These are phyloP conservation scores for Poeciliopsis occidentalis DNA, from an alignment of 2,113 vertebrate species.

Conservation along the genomic window DNA sequence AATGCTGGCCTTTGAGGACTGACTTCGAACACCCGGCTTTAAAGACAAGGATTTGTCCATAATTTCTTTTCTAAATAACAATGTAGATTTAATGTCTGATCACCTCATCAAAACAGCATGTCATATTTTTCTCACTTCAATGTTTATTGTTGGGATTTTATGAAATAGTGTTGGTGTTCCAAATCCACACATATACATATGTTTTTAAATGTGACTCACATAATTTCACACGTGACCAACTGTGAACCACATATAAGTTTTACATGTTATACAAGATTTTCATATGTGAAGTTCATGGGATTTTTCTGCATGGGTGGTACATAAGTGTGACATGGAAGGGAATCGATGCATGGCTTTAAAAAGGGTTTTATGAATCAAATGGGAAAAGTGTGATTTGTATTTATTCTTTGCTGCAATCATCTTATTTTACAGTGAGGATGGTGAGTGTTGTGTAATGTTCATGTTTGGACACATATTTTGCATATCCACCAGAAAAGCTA, in stretches of 20 bases:
- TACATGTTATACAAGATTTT: too few species aligned
- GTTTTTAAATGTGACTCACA: too few species aligned
- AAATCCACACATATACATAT: too few species aligned
- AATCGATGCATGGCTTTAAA: background rate
- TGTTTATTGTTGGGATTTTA: background rate
- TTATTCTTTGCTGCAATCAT: background rate
- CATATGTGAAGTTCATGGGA: too few species aligned
- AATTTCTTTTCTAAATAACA: background rate
- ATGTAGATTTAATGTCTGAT: background rate
- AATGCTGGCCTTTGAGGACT: too few species aligned
- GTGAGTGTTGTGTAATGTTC: too few species aligned
- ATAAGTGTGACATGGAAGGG: background rate
- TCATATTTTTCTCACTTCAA: background rate
- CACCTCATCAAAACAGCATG: background rate
- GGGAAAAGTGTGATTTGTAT: background rate
- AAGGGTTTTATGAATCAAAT: background rate
- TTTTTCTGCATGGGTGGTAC: too few species aligned
- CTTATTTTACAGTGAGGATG: too few species aligned
- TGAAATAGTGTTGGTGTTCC: background rate
- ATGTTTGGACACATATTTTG: too few species aligned
- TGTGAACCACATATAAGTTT: too few species aligned
- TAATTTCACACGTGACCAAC: too few species aligned
- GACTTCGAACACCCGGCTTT: background rate
- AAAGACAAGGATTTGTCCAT: background rate
- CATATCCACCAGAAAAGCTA: too few species aligned